Base-by-base conservation (phyloP, 2,888 invertebrate genomes). In the Chromoteleia sp. region DNA sequence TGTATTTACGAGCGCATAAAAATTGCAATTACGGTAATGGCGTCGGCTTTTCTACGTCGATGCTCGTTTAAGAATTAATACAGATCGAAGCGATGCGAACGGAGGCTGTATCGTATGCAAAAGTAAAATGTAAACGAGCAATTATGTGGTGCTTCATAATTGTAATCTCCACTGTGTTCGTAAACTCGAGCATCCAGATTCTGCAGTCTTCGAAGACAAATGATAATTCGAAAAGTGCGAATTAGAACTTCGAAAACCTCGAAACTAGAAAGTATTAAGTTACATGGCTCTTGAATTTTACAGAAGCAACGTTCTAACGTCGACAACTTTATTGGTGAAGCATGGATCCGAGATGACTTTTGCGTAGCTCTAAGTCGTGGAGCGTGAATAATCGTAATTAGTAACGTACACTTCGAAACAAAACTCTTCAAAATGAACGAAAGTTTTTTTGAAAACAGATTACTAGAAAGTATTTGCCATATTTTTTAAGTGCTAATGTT, bases 221-320 rank as follows among this genome's bases (percentile, higher is more conserved):
- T 81, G 81, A 81, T 77, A 76, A 81, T 76, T 76, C 68, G 81
- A 81, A 81, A 81, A 81, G 65, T 81, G 76, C 43, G 25, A n/a
- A n/a, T n/a, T n/a, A n/a, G n/a, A n/a, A n/a, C n/a, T n/a, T n/a
- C n/a, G n/a, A n/a, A n/a, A n/a, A n/a, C 76, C 71, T 54, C 21
- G 63, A 39, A 67, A 76, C 67, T 59, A 21, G 59, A 54, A 56
- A 36, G 67, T 73, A 81, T 76, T 76, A 76, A 81, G 67, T 76
- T 76, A 67, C 67, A 56, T 52, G 58, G 39, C 65, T 81, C 75
- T 71, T 76, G 73, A 76, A 81, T 77, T 81, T 81, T 81, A 76
- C 73, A 73, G 52, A 25, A 52, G 73, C 61, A 59, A 73, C 76
- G 43, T 81, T 77, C 56, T 52, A 52, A 67, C 56, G 58, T 12